Evolutionary conservation across 1,140 invertebrate species (phyloP), one percentile per base, ranked within the genome.

Genomic region (Drosophila kohkoa): DNA sequence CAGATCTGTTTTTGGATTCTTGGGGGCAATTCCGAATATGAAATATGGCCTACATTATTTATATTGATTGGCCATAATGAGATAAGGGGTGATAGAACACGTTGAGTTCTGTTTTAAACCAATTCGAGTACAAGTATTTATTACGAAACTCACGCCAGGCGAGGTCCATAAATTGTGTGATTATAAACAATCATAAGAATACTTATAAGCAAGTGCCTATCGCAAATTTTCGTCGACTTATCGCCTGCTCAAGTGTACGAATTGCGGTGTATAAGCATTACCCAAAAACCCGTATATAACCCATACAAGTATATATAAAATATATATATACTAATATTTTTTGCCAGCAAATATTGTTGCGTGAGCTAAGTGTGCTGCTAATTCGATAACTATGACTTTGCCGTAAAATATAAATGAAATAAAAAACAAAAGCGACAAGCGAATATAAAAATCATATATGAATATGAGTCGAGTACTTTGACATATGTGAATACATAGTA

Each of bases 121-220:
- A 11, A 58, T 69, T 43, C 54, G 54, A 46, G 49, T 41, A 49
- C 6, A n/a, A 58, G 15, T 58, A 59, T 55, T 62, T 77, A 58
- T 66, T 60, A 54, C 48, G 46, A 28, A 60, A 43, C 41, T 48
- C 41, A 43, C 28, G 51, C 58, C 54, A 48, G 58, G 52, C 28
- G 6, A 28, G 43, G 13, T 66, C 70, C 72, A 76, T 82, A 86
- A 87, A 82, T 86, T 65, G 62, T 55, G 20, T 66, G 82, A 87
- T 88, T 79, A 87, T 79, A 77, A 60, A 71, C 38, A 64, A 65
- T 48, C 65, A 71, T 64, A 75, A 16, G 60, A 65, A 63, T 55
- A 77, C 41, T 58, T 66, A 76, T 51, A 64, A 30, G 13, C 59
- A 82, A 83, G 76, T 77, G 52, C 62, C 59, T 57, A 72, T 75